Base-by-base conservation (phyloP, 1,140 invertebrate species). In the Danaus melanippus region DNA sequence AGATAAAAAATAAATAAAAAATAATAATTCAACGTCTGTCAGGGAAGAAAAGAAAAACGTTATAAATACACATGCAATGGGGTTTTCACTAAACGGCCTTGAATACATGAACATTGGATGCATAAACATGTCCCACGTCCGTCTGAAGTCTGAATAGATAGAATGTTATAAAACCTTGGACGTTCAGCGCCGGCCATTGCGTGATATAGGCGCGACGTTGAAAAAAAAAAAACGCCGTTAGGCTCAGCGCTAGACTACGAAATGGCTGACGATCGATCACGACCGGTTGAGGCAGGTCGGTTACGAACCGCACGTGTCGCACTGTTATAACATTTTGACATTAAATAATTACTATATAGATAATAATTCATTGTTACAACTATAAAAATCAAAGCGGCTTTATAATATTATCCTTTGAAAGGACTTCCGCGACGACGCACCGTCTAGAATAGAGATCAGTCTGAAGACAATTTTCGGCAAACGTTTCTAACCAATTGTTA, bases 261-360 rank as follows among this genome's bases (percentile, higher is more conserved):
- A 57, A 66, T 63, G 59, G 71, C 69, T 56, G 69, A 32, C 72
- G 71, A 82, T 82, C 76, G 76, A 79, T 78, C 64, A 68, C 58
- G 52, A 50, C 64, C 57, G 64, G 68, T 79, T 82, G 65, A 56
- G 79, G 79, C 66, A 79, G 76, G 79, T 79, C 76, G 69, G 65
- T 71, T 21, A 68, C 69, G 65, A 65, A 60, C 56, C 65, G 49
- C 67, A 72, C 74, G 69, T 72, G 73, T 67, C 45, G 17, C 45
- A 44, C 60, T 42, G 53, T 15, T 15, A 15, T 15, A 15, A 15
- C 15, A 1, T 1, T 15, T 15, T 15, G 3, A 15, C 15, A 3
- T 15, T 15, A 15, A 12, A 10, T 48, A 12, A 50, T 12, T 32
- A 50, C 10, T 9, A 9, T 46, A 0, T 46, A 46, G 1, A 12